Base-by-base conservation (phyloP, 2,888 invertebrate genomes). In the Cordilura impudica region DNA sequence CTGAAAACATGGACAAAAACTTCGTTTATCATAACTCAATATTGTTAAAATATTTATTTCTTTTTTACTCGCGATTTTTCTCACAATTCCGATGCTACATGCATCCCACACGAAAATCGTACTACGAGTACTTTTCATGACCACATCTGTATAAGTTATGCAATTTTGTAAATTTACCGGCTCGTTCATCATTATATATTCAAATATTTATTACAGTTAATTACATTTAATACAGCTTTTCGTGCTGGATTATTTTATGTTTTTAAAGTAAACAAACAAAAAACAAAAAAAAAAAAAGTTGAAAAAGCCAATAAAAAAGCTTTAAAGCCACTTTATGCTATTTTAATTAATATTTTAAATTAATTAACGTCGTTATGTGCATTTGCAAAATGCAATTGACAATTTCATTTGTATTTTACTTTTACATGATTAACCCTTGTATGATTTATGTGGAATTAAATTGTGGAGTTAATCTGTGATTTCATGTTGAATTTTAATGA, bases 201-300 rank as follows among this genome's bases (percentile, higher is more conserved):
- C 71, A 71, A 71, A 75, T 75, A 75, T 71, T 71, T 75, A 71
- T 75, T 75, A 63, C 70, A 71, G 75, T 75, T 79, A 79, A 79
- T 75, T 79, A 71, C 79, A 75, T 79, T 79, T 71, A 79, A 75
- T 79, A 35, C 54, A 61, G 49, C 45, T 70, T 78, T 73, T 66
- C 60, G 31, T 79, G 60, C 49, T 56, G 49, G 39, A 45, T 7
- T 39, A 58, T 54, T 8, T 23, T n/a, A 29, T 31, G 10, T 53
- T 6, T 66, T 21, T 35, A 8, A 14, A 10, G 23, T 21, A 12
- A 63, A 61, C 19, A 35, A 35, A 35, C n/a, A 35, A 35, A 35
- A 5, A 10, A 35, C 5, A 49, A 19, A 16, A 16, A 10, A 4
- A 10, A 14, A 45, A 45, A 3, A 47, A 61, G 31, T 29, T 45